Conservation (phyloP, 2,113 vertebrate genomes). For the Cercocebus atys region DNA sequence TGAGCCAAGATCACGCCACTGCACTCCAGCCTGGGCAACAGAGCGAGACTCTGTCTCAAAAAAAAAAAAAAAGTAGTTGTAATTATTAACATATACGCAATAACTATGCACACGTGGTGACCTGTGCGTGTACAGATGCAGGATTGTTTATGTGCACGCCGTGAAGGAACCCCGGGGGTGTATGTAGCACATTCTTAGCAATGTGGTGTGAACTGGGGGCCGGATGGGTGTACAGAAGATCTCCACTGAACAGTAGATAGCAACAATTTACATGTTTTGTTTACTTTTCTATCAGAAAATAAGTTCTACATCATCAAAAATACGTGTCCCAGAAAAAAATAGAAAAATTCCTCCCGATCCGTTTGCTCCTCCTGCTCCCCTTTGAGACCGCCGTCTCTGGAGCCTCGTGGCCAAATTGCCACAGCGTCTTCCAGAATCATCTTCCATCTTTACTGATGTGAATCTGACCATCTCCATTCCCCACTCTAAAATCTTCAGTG, state of each 20-base stretch:
- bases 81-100: too few relatives aligned
- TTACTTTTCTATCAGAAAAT: background rate
- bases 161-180: background rate
- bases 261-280: background rate
- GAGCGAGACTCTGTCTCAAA: too few relatives aligned
- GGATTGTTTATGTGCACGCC: background rate
- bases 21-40: too few relatives aligned
- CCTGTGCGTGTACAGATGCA: fast-evolving
- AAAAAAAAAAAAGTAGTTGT: too few relatives aligned
- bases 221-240: too few relatives aligned
- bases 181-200: background rate
- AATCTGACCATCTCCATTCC: background rate
- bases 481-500: background rate
- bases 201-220: background rate
- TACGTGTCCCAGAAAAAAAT: background rate
- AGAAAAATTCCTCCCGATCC: background rate
- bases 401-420: too few relatives aligned
- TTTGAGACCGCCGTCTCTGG: background rate
- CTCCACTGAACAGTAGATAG: background rate
- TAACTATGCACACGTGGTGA: fast-evolving
- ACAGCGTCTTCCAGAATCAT: background rate
- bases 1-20: too few relatives aligned
- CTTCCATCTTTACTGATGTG: background rate
- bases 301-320: background rate
- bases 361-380: background rate